Conservation (phyloP, 1,140 invertebrate genomes). For the Drosophila leontia region DNA sequence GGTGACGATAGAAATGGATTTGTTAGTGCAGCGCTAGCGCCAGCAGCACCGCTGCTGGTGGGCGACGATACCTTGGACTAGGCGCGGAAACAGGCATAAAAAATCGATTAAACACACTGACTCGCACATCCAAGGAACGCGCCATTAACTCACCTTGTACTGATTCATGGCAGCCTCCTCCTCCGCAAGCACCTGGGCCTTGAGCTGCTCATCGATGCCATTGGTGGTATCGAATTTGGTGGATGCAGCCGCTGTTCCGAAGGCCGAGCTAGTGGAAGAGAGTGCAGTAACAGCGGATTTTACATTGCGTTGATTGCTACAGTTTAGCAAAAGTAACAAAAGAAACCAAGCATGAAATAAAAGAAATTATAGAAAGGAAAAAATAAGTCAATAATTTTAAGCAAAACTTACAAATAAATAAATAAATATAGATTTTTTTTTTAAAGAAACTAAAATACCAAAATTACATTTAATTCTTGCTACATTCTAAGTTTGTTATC, state of each 20-base stretch:
- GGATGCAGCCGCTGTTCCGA: conserved; percentile 92
- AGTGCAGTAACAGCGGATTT: conserved; percentile 95
- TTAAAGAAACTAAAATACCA: neutral
- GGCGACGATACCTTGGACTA: conserved; percentile 93
- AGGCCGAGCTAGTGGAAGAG: conserved; percentile 94
- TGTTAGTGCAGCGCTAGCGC: conserved; percentile 88
- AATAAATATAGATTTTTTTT: neutral
- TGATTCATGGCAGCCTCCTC: conserved; percentile 98
- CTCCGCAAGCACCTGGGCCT: conserved; percentile 95
- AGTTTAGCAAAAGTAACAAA: conserved; percentile 25
- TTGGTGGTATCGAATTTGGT: conserved; percentile 90
- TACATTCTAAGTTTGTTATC: too few species aligned
- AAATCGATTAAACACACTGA: conserved; percentile 36
- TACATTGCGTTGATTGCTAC: conserved; percentile 92
- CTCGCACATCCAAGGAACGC: neutral
- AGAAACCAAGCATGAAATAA: conserved; percentile 27
- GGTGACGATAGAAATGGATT: conserved; percentile 93
- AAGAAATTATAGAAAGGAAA: conserved; percentile 18
- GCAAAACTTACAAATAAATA: neutral
- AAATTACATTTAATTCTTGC: neutral
- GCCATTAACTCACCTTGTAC: conserved; percentile 91
- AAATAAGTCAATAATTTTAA: neutral
- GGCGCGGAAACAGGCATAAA: conserved; percentile 43
- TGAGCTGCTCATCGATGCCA: conserved; percentile 93
- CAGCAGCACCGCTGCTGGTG: conserved; percentile 86